These are phyloP conservation scores for Ectropis grisescens DNA, from an alignment of 1,140 invertebrate species.

Conservation along the genomic window DNA sequence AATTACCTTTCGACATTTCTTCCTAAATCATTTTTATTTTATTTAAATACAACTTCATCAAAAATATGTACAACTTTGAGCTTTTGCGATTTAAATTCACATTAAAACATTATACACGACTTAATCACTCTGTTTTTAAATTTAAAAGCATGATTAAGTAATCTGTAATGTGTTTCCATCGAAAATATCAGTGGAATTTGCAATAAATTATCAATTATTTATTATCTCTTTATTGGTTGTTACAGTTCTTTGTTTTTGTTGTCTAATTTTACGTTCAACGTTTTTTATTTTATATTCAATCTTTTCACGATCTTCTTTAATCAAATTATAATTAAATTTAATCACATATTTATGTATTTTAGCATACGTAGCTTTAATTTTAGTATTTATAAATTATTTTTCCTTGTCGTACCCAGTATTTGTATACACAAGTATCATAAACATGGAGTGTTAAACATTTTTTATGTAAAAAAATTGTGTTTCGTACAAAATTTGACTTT, in stretches of 20 bases:
- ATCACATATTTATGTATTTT: constrained; percentile 60
- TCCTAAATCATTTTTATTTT: too few species aligned
- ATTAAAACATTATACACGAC: too few species aligned
- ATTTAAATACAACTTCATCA: too few species aligned
- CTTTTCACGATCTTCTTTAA: constrained; percentile 36
- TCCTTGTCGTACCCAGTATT: constrained; percentile 30
- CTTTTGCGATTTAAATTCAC: too few species aligned
- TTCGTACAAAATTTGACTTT: constrained; percentile 17
- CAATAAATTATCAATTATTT: neutral
- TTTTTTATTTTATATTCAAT: constrained; percentile 34
- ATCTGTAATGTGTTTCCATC: too few species aligned
- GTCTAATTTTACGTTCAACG: constrained; percentile 59
- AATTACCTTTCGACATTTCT: neutral
- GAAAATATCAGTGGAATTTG: neutral
- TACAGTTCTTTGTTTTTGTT: constrained; percentile 52
- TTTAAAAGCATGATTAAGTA: too few species aligned
- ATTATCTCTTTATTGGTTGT: constrained; percentile 16
- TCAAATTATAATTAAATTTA: constrained; percentile 24
- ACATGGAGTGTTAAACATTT: constrained; percentile 39
- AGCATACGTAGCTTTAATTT: constrained; percentile 56
- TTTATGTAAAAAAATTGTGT: constrained; percentile 8
- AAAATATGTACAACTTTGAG: too few species aligned
- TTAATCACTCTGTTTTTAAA: too few species aligned
- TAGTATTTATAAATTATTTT: constrained; percentile 37
- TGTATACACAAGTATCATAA: constrained; percentile 20